phyloP scores from a whole-genome alignment of 1,140 invertebrate genomes.

The Wiebesia pumilae region DNA sequence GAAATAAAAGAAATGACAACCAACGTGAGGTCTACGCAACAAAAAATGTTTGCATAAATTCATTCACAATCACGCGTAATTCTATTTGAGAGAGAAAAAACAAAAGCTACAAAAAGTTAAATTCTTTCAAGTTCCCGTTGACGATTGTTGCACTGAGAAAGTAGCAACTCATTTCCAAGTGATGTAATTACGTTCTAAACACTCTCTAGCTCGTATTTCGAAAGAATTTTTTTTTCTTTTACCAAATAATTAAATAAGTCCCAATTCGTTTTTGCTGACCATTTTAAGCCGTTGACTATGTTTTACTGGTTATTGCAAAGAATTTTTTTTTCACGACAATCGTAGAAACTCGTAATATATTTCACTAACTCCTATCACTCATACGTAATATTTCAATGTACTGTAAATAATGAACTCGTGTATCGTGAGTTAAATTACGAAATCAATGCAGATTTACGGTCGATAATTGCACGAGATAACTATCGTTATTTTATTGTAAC shows the following conservation, averaged over 20 bases:
- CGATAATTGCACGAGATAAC: too few species aligned
- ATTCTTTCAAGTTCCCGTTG: neutral
- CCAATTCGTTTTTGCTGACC: neutral
- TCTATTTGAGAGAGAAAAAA: neutral
- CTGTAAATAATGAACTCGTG: too few species aligned
- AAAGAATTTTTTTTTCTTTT: constrained; percentile 14
- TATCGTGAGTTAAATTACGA: too few species aligned
- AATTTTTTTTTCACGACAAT: neutral
- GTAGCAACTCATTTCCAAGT: neutral
- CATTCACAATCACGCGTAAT: neutral
- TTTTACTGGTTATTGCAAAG: neutral
- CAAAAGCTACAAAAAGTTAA: neutral
- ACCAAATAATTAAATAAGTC: neutral
- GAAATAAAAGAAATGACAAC: neutral
- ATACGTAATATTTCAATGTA: too few species aligned
- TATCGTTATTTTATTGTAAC: too few species aligned
- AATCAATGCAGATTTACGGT: too few species aligned
- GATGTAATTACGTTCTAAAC: neutral
- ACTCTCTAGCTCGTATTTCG: neutral
- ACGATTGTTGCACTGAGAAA: neutral
- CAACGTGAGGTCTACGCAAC: neutral
- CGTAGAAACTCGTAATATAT: too few species aligned
- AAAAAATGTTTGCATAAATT: neutral
- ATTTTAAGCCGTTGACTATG: neutral
- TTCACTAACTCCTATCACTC: too few species aligned